Base-by-base conservation (phyloP, 2,113 vertebrate species). In the Grammomys surdaster region DNA sequence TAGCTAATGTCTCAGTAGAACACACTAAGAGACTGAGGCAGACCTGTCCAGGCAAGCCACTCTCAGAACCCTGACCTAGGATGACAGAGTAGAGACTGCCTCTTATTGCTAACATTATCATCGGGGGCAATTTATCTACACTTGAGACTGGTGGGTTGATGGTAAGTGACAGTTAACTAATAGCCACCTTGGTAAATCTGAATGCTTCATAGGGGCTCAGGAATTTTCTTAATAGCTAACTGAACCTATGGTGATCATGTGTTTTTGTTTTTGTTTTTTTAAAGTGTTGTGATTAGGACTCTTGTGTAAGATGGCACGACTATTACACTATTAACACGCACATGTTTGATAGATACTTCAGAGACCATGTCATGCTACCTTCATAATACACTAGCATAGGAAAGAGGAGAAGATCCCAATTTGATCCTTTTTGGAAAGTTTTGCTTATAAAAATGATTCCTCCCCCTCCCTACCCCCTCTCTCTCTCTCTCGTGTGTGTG, bases 361-460 rank as follows among this genome's bases (percentile, higher is more conserved):
- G 0, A 87, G 63, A 82, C 73, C 89, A 90, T 86, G 80, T 69
- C 36, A 93, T 12, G 65, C 17, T 12, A n/a, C 67, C 43, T 22
- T 75, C 75, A 11, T n/a, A 96, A 96, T 51, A 89, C 8, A 46
- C 14, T 89, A 85, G 56, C 36, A 69, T 33, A 65, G 46, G 17
- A 13, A 78, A 54, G 40, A 87, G 60, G 82, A 90, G 5, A 81
- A 63, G n/a, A n/a, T 28, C 22, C 72, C 0, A 81, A n/a, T 85
- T 65, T 1, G 87, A 54, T 33, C 26, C 36, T 81, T 92, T 96
- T 9, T 60, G 65, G 56, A 91, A 60, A 48, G 0, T 81, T 16
- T 40, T 88, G 24, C 48, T 94, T 93, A 76, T 67, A 72, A 81
- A 93, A 94, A 84, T 78, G 51, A 80, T 33, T 40, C 40, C 5